Evolutionary conservation across 1,140 invertebrate genomes (phyloP), one percentile per base, ranked within the genome.

Genomic region (Ostrea edulis): DNA sequence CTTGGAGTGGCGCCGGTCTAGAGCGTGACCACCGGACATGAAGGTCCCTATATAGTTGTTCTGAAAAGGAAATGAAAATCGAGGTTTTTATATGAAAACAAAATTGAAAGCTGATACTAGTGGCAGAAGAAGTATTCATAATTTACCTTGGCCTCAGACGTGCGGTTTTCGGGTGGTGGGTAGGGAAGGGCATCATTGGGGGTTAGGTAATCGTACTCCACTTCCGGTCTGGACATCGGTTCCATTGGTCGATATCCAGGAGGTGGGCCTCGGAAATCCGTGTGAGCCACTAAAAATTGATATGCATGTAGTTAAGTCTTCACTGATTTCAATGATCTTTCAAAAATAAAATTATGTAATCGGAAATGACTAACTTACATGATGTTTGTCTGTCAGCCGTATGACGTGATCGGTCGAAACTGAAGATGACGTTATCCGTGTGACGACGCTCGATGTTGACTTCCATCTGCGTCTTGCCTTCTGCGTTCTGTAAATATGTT

Each of bases 131-230:
- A n/a, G 1, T 44, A 44, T 44, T 44, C 5, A 35, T 22, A 52
- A 81, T 86, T 82, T 89, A 93, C 92, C 84, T 90, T 84, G 11
- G 92, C 91, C 86, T 93, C 92, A 5, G 90, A 92, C 54, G 77
- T 88, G 54, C 86, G 87, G 44, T 89, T 89, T 2, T 82, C 71
- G 4, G 86, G 88, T 4, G 86, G 90, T 2, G 91, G 89, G 77
- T 93, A 93, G 11, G 92, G 92, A 17, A 93, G 89, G 0, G 92
- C 91, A 55, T 91, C 89, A 51, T 93, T 89, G 4, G 91, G 90
- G 58, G 91, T 89, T 5, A 93, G 89, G 52, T 91, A 93, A 85
- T 91, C 90, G 65, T 90, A 92, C 17, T 87, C 81, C 8, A 91
- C 92, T 11, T 82, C 53, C 82, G 89, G 89, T n/a, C 87, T 88